These are phyloP conservation scores for Kradibia gibbosae DNA, from an alignment of 1,140 invertebrate genomes.

Conservation along the genomic window DNA sequence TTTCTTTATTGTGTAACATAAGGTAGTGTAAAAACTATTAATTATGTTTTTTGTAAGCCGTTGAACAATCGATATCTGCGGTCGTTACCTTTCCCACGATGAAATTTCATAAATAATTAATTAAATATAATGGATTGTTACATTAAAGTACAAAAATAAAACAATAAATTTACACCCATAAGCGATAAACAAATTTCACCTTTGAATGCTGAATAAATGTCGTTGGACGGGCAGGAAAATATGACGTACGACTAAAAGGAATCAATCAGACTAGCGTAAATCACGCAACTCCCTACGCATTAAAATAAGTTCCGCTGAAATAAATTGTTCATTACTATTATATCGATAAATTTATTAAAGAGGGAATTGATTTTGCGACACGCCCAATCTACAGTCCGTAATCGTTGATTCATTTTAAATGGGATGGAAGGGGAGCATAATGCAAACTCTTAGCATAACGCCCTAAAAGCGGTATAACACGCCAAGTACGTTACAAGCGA, in stretches of 20 bases:
- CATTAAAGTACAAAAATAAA: too few species aligned
- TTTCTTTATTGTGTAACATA: too few species aligned
- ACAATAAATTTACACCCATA: too few species aligned
- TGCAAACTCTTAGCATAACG: background rate
- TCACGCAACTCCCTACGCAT: background rate
- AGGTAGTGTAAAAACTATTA: too few species aligned
- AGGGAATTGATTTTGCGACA: background rate
- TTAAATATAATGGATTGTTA: too few species aligned
- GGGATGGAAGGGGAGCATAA: background rate
- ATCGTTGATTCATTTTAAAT: slow-evolving; percentile 7
- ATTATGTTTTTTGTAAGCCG: too few species aligned
- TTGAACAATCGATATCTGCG: too few species aligned
- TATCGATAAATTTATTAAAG: background rate
- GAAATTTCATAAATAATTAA: too few species aligned
- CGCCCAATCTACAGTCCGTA: background rate
- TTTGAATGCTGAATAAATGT: background rate
- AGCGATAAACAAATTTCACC: background rate
- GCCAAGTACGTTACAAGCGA: too few species aligned
- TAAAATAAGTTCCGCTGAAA: background rate
- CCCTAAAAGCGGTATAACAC: background rate
- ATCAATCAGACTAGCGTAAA: background rate
- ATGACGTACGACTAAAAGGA: too few species aligned
- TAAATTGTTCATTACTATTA: slow-evolving; percentile 3
- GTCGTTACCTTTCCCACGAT: too few species aligned
- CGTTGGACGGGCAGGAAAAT: background rate